phyloP scores from a whole-genome alignment of 37 sponge, comb jelly and placozoan genomes.

The Diacarnus erythraeanus region DNA sequence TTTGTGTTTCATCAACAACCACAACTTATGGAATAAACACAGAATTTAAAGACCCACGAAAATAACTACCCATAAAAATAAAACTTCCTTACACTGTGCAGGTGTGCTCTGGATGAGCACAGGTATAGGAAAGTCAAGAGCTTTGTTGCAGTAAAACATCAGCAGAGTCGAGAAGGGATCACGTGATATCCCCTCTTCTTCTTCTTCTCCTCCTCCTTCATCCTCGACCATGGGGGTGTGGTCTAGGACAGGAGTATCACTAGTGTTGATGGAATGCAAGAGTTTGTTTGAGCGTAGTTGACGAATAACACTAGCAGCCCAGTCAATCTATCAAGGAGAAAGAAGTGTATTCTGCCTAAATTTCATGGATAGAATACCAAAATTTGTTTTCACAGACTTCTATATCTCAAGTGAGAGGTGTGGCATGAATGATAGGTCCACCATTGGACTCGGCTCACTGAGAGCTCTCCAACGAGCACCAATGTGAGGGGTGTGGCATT shows the following conservation, averaged over 20 bases:
- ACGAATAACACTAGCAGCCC: conserved; percentile 61
- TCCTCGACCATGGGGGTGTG: conserved; percentile 16
- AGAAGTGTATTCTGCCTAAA: no score
- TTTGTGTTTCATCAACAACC: neutral
- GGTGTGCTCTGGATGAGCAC: conserved; percentile 26
- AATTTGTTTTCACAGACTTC: no score
- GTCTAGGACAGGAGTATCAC: conserved; percentile 38
- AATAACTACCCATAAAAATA: neutral
- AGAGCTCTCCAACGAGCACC: neutral
- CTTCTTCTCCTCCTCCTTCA: conserved; percentile 19
- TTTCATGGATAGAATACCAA: neutral
- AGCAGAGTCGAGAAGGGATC: conserved; percentile 50
- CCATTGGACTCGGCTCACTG: neutral
- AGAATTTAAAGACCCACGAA: neutral
- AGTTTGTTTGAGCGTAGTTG: conserved; percentile 30
- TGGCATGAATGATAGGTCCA: neutral
- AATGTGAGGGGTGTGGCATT: neutral
- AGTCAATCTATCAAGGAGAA: conserved; percentile 46
- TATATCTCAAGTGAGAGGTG: neutral
- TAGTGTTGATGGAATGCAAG: neutral
- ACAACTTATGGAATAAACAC: neutral
- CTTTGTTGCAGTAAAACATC: conserved; percentile 67
- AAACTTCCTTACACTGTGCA: conserved; percentile 18
- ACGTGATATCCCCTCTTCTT: conserved; percentile 1
- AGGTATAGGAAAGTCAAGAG: conserved; percentile 68